These are phyloP conservation scores for Caenorhabditis briggsae DNA, from an alignment of 1,140 invertebrate genomes.

Conservation along the genomic window DNA sequence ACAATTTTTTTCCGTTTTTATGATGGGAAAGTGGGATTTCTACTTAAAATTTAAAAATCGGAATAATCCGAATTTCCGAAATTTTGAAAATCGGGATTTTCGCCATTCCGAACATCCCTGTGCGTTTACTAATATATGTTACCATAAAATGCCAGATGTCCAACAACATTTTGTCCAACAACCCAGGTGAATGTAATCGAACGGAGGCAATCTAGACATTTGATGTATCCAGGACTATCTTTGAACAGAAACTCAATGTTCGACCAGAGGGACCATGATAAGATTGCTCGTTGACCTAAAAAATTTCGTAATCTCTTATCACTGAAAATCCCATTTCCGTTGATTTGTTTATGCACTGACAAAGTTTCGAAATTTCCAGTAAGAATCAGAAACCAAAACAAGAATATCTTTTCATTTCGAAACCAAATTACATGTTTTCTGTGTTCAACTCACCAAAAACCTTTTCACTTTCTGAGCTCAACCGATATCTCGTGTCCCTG, in stretches of 20 bases:
- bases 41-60: too few relatives aligned
- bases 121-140: too few relatives aligned
- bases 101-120: too few relatives aligned
- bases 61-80: too few relatives aligned
- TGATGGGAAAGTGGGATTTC: too few relatives aligned
- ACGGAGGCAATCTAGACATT: constrained; percentile 15
- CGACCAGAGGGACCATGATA: constrained; percentile 15
- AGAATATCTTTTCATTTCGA: background rate
- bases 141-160: constrained; percentile 30
- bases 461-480: constrained; percentile 15
- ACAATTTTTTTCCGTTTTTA: too few relatives aligned
- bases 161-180: constrained; percentile 39
- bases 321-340: background rate
- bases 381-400: background rate
- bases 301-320: background rate
- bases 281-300: background rate
- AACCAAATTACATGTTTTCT: constrained; percentile 8
- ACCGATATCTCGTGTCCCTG: constrained; percentile 21
- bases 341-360: background rate
- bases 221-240: constrained; percentile 18
- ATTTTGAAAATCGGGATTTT: too few relatives aligned
- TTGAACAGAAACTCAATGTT: constrained; percentile 24
- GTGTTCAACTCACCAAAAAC: background rate
- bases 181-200: constrained; percentile 37
- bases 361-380: constrained; percentile 14